These are phyloP conservation scores for Smithornis capensis DNA, from an alignment of 2,113 vertebrate genomes.

Conservation along the genomic window DNA sequence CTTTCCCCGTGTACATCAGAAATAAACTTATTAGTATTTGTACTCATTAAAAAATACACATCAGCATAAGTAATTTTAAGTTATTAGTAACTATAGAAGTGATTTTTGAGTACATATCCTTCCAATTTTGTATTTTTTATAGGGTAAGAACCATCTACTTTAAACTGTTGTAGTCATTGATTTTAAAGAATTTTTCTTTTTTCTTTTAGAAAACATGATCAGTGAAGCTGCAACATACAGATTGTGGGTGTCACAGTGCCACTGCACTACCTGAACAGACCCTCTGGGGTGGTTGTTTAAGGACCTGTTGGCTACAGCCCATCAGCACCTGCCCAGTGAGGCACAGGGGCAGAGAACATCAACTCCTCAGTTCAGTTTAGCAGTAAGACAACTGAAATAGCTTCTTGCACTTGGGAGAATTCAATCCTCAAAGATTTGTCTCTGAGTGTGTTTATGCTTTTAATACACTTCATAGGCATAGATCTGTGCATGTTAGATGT, in stretches of 20 bases:
- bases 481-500: neutral
- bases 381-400: neutral
- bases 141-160: neutral
- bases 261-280: fast-evolving
- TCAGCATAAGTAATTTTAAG: neutral
- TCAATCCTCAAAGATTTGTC: no score
- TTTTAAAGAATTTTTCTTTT: neutral
- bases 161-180: neutral
- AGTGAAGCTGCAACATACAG: neutral
- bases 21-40: neutral
- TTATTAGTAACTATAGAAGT: neutral
- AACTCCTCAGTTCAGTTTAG: neutral
- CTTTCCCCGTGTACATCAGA: neutral
- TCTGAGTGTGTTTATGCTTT: neutral
- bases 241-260: neutral
- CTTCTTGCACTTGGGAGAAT: neutral
- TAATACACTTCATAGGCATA: neutral
- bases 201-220: neutral
- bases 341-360: neutral
- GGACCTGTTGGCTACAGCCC: neutral
- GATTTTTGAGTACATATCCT: neutral
- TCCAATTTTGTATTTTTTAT: neutral
- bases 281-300: neutral
- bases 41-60: neutral
- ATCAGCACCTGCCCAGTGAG: neutral